phyloP scores from a whole-genome alignment of 2,797 vertebrate genomes.

The Gallirallus australis region DNA sequence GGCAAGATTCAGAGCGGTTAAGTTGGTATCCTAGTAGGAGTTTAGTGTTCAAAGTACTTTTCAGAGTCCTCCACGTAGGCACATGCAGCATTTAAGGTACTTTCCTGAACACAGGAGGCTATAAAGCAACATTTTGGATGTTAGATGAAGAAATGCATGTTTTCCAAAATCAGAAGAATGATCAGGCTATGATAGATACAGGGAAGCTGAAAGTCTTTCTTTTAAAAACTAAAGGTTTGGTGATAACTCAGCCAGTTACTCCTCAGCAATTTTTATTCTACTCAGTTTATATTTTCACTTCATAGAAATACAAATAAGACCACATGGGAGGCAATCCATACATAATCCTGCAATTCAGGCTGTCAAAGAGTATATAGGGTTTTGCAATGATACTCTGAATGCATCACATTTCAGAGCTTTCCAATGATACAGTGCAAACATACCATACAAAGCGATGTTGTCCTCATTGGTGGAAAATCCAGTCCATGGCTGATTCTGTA shows the following conservation, averaged over 20 bases:
- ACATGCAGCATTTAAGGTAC: not conserved
- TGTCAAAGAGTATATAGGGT: not conserved
- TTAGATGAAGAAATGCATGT: fast-evolving
- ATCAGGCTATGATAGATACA: not conserved
- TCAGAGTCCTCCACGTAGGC: not conserved
- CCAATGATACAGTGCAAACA: not conserved
- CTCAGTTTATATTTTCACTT: not conserved
- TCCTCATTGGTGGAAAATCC: not conserved
- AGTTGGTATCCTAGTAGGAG: not conserved
- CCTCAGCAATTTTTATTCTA: not conserved
- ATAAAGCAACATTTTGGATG: not conserved
- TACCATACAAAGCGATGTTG: not conserved
- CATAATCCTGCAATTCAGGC: not conserved
- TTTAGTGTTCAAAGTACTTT: not conserved
- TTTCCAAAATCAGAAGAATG: not conserved
- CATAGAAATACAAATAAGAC: not conserved
- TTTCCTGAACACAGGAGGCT: not conserved
- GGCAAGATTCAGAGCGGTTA: not conserved
- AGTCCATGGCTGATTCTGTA: not conserved
- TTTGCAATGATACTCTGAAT: not conserved
- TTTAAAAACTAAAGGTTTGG: not conserved
- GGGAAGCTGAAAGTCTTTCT: not conserved
- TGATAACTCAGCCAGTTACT: not conserved
- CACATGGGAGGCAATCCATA: not conserved
- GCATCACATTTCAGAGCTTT: not conserved